A percentile compares a stretch with the other conserved stretches of the same genome.
phyloP scores from a whole-genome alignment of 2,113 vertebrate species.

The Propithecus coquereli region DNA sequence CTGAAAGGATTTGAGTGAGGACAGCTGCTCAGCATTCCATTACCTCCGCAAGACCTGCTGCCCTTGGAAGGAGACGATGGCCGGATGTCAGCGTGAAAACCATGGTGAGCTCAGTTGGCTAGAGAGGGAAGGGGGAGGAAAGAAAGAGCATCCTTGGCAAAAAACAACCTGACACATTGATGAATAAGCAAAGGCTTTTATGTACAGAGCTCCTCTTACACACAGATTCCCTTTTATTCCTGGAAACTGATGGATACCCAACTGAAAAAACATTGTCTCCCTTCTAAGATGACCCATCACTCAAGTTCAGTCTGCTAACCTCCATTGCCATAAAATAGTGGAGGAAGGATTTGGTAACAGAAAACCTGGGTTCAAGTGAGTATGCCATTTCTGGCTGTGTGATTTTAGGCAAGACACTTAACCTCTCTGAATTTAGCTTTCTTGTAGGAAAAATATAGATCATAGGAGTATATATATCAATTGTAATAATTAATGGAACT shows the following conservation, averaged over 20 bases:
- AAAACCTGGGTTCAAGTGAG: neutral
- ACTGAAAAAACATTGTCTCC: neutral
- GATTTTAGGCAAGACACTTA: neutral
- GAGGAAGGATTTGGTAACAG: neutral
- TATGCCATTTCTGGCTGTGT: neutral
- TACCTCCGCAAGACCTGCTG: neutral
- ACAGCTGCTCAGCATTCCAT: neutral
- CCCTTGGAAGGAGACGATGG: neutral
- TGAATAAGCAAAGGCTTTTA: constrained; percentile 32
- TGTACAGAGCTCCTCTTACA: neutral
- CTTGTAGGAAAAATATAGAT: neutral
- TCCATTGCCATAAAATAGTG: neutral
- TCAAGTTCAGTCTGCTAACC: neutral
- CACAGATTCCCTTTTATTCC: neutral
- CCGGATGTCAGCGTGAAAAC: neutral
- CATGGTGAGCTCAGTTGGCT: neutral
- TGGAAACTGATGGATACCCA: constrained; percentile 1
- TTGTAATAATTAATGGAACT: neutral
- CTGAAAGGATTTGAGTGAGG: neutral
- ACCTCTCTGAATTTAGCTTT: neutral
- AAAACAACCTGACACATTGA: neutral
- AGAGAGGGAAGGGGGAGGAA: neutral
- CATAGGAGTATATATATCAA: neutral
- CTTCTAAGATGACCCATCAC: neutral
- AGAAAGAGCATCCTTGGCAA: neutral